A percentile compares a stretch with the other conserved stretches of the same genome.
These are phyloP conservation scores for Oxyruncus cristatus DNA, from an alignment of 2,113 vertebrate genomes.

Conservation along the genomic window DNA sequence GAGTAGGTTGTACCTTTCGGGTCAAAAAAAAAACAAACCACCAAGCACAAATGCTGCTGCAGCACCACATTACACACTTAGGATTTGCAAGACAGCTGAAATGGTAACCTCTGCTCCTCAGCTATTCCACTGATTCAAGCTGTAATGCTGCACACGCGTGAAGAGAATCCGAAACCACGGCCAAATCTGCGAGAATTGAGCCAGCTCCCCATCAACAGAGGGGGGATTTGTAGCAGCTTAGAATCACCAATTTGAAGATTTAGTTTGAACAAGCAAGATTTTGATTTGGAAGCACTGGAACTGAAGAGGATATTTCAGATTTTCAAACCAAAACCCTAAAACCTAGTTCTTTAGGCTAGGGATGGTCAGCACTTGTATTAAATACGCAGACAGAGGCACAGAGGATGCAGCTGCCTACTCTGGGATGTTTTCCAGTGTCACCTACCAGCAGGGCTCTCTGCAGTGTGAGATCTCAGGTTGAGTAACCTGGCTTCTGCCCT, in stretches of 20 bases:
- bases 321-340: not conserved
- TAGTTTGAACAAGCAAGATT: not conserved
- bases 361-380: rapidly evolving
- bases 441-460: not conserved
- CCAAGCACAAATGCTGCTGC: not conserved
- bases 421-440: not conserved
- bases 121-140: not conserved
- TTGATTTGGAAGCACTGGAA: not conserved
- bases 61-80: not conserved
- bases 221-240: not conserved
- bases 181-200: not conserved
- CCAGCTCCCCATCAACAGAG: not conserved
- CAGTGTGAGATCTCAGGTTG: not conserved
- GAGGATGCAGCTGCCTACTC: not conserved
- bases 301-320: not conserved
- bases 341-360: not conserved
- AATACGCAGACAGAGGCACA: not conserved
- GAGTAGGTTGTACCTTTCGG: not conserved
- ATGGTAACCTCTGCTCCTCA: not conserved
- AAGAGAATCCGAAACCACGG: not conserved
- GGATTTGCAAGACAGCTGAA: not conserved
- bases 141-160: not conserved
- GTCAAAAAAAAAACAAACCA: not conserved
- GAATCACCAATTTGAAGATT: not conserved
- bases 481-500: not conserved